Base-by-base conservation (phyloP, 2,113 vertebrate genomes). In the Brachionichthys hirsutus region DNA sequence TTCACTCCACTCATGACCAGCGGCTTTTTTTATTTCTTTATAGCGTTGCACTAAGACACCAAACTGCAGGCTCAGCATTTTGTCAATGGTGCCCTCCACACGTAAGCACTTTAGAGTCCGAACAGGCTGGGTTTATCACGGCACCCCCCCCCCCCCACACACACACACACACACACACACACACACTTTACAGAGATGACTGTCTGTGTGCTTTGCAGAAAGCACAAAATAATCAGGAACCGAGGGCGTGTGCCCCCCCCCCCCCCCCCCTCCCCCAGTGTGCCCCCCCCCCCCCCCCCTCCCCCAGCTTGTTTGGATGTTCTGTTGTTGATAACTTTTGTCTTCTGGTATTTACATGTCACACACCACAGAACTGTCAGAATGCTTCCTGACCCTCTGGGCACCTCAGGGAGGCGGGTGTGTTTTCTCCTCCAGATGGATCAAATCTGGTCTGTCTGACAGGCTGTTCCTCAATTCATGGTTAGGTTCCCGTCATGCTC, bases 31-130 rank as follows among this genome's bases (percentile, higher is more conserved):
- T n/a, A n/a, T n/a, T n/a, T 79, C 12, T 80, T 78, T n/a, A 70
- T n/a, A 47, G 62, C 41, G 78, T 74, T 42, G 62, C 1, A 30
- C 69, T 70, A 49, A 61, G 75, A 72, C 1, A 56, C 34, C 57
- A 77, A 87, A 88, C 85, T 89, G 90, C 88, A 57, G 56, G 41
- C 82, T 92, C 90, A 92, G 89, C 90, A 87, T 73, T 74, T 59
- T 70, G 63, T 72, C 90, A 92, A 91, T 89, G 77, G 85, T 62
- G 67, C 73, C 64, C 74, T 86, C 64, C 19, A 62, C 76, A 86
- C 84, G 86, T 80, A 87, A 90, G 86, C 89, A 90, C 89, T 91
- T 91, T 84, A 80, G 84, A 84, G 76, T 18, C 56, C 14, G 14
- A 47, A 62, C 30, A 67, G 50, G 35, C 38, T 2, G 11, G 60